These are phyloP conservation scores for Dicyrtomina minuta DNA, from an alignment of 2,888 invertebrate genomes.

Conservation along the genomic window DNA sequence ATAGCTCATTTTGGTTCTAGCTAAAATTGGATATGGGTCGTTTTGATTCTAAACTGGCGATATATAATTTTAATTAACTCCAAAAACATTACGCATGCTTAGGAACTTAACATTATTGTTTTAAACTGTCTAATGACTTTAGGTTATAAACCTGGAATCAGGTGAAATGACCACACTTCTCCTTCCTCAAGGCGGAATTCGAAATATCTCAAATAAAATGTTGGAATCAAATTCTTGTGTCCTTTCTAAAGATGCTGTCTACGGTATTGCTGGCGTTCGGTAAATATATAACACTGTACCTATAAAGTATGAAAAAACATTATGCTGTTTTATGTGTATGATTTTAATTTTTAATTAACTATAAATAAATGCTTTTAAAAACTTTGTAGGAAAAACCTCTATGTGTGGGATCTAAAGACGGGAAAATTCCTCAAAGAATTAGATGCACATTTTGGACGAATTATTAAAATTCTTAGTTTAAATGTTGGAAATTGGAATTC, in stretches of 20 bases:
- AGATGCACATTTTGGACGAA: slow-evolving; percentile 95
- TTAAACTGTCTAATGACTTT: not conserved
- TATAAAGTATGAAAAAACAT: no score
- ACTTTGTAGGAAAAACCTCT: slow-evolving; percentile 76
- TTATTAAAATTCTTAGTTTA: slow-evolving; percentile 85
- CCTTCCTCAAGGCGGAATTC: slow-evolving; percentile 68
- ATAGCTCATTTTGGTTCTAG: no score
- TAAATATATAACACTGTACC: no score
- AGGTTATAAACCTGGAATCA: slow-evolving; percentile 57
- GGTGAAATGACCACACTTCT: slow-evolving; percentile 53
- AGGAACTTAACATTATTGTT: not conserved
- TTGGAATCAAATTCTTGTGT: slow-evolving; percentile 87
- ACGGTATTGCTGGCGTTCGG: slow-evolving; percentile 93
- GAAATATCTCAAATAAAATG: slow-evolving; percentile 91
- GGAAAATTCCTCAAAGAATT: slow-evolving; percentile 83
- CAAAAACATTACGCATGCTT: not conserved
- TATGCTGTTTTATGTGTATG: no score
- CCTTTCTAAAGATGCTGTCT: slow-evolving; percentile 84
- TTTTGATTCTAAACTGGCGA: no score
- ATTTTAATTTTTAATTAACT: not conserved
- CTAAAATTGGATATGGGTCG: no score
- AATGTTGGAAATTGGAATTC: slow-evolving; percentile 86
- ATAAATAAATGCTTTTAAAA: not conserved
- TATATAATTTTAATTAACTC: no score
- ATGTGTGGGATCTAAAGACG: slow-evolving; percentile 86